These are phyloP conservation scores for Xylota sylvarum DNA, from an alignment of 2,888 invertebrate species.

Conservation along the genomic window DNA sequence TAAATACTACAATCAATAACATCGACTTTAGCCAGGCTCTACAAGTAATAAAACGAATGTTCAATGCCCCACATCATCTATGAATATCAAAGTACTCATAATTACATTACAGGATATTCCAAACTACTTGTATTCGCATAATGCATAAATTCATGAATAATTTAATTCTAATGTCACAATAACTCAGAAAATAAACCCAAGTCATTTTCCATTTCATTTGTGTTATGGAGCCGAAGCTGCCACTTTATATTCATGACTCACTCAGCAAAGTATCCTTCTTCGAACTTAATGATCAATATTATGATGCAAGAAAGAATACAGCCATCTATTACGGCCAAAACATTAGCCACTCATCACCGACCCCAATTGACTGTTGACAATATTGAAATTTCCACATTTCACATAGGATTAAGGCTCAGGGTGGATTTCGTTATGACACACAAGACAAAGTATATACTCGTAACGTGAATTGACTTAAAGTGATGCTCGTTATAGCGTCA, in stretches of 20 bases:
- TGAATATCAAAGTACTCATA: neutral
- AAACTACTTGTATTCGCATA: neutral
- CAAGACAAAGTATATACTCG: conserved; percentile 25
- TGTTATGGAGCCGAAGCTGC: neutral
- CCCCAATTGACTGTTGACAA: conserved; percentile 16
- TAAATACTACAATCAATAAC: too few relatives aligned
- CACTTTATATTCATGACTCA: conserved; percentile 47
- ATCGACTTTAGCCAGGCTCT: too few relatives aligned
- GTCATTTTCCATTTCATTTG: conserved; percentile 25
- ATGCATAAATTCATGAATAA: neutral
- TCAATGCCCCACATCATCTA: too few relatives aligned
- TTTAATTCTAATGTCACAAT: neutral
- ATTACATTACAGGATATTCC: neutral
- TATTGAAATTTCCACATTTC: conserved; percentile 29
- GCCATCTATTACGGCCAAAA: neutral
- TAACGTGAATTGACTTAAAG: conserved; percentile 30
- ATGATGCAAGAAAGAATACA: neutral
- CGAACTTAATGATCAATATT: neutral
- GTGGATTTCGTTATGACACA: conserved; percentile 4
- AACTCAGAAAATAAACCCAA: neutral
- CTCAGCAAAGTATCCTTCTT: neutral
- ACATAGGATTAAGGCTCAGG: neutral
- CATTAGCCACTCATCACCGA: conserved; percentile 8
- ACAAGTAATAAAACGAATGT: too few relatives aligned
- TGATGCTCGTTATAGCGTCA: conserved; percentile 18